phyloP scores from a whole-genome alignment of 2,113 vertebrate genomes.

The Genyomyrus donnyi region DNA sequence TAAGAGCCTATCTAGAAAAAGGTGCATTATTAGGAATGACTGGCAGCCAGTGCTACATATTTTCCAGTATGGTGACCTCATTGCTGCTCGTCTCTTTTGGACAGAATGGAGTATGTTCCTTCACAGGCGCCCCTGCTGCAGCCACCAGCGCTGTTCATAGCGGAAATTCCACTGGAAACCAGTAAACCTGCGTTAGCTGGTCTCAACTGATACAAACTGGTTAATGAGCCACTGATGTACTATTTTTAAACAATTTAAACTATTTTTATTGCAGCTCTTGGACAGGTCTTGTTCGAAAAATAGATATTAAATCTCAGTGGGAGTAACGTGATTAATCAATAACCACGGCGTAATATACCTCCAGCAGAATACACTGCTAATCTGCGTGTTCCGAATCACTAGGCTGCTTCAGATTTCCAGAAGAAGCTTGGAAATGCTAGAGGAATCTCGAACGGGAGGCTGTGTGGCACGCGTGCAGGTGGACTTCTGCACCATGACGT shows the following conservation, averaged over 20 bases:
- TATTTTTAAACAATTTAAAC: background rate
- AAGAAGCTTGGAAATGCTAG: background rate
- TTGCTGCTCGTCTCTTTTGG: slow-evolving; percentile 18
- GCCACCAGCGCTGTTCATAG: background rate
- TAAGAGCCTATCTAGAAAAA: slow-evolving; percentile 37
- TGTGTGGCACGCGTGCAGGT: background rate
- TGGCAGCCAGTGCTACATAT: background rate
- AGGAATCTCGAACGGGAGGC: background rate
- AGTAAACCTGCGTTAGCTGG: background rate
- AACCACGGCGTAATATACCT: background rate
- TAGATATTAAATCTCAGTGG: background rate
- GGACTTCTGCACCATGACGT: background rate
- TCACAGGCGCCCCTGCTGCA: background rate
- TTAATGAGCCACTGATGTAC: background rate
- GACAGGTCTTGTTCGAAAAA: background rate
- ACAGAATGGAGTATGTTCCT: background rate
- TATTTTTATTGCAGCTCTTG: background rate
- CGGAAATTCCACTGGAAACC: background rate
- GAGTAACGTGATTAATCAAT: background rate
- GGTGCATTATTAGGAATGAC: slow-evolving; percentile 44
- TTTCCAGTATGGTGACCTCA: background rate
- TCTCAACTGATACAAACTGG: background rate
- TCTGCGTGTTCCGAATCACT: background rate
- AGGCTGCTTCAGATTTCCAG: background rate
- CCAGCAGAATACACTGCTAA: background rate